A percentile compares a stretch with the other conserved stretches of the same genome.
Conservation (phyloP, 1,140 invertebrate genomes). For the Drosophila simulans region DNA sequence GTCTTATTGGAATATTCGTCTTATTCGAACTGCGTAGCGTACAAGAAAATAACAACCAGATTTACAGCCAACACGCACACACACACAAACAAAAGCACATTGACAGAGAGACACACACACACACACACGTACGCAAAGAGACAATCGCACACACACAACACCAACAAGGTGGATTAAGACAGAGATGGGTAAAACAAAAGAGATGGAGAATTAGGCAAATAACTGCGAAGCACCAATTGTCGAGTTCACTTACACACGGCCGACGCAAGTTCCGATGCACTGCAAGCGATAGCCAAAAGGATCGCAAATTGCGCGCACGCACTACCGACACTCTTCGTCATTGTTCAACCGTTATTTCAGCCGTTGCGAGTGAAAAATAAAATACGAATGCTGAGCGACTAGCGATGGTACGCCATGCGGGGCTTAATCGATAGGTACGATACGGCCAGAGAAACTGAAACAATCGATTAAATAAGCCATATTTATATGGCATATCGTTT, state of each 20-base stretch:
- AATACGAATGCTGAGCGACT: background rate
- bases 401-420: background rate
- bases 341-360: slow-evolving; percentile 56
- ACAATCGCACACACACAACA: slow-evolving; percentile 17
- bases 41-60: slow-evolving; percentile 54
- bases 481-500: too few relatives aligned
- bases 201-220: background rate
- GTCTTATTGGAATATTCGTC: slow-evolving; percentile 1
- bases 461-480: too few relatives aligned
- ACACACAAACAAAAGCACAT: background rate
- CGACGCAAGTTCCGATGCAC: background rate
- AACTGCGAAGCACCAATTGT: background rate
- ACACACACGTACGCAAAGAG: slow-evolving; percentile 4
- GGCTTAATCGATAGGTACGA: too few relatives aligned
- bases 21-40: slow-evolving; percentile 21
- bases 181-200: slow-evolving; percentile 1
- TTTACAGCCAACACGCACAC: slow-evolving; percentile 45
- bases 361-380: background rate
- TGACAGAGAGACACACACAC: background rate
- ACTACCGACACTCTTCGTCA: slow-evolving; percentile 70
- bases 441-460: too few relatives aligned
- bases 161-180: slow-evolving; percentile 9
- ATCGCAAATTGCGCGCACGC: slow-evolving; percentile 73
- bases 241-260: slow-evolving; percentile 54
- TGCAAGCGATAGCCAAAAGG: slow-evolving; percentile 53